Evolutionary conservation across 2,888 invertebrate genomes (phyloP).

Genomic region (Trilocha varians): DNA sequence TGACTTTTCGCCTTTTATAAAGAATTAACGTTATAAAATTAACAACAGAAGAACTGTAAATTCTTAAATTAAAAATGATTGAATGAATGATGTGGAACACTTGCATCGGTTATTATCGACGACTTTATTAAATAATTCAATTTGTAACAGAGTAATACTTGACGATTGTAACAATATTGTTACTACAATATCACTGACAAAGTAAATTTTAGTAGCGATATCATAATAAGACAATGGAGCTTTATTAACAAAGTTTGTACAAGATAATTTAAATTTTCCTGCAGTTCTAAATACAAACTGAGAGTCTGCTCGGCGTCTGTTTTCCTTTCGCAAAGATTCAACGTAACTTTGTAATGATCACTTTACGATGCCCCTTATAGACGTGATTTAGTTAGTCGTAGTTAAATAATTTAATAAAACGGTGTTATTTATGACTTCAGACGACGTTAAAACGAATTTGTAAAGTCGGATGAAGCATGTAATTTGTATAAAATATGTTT

Average conservation of each 20-base stretch:
- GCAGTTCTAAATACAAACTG: not conserved
- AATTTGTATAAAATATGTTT: too few relatives aligned
- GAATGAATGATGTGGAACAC: too few relatives aligned
- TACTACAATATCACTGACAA: not conserved
- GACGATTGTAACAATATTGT: too few relatives aligned
- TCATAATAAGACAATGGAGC: slow-evolving; percentile 2
- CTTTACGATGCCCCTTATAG: not conserved
- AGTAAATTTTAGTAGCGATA: not conserved
- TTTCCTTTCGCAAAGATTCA: slow-evolving; percentile 1
- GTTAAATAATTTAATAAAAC: not conserved
- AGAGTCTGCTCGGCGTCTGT: slow-evolving; percentile 1
- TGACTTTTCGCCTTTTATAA: too few relatives aligned
- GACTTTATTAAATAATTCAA: too few relatives aligned
- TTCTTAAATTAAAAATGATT: too few relatives aligned
- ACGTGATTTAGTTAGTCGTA: not conserved
- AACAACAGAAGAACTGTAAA: too few relatives aligned
- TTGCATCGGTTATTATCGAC: too few relatives aligned
- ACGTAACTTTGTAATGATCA: not conserved
- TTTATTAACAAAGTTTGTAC: slow-evolving; percentile 5
- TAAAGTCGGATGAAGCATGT: too few relatives aligned
- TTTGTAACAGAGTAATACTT: too few relatives aligned
- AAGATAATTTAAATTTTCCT: slow-evolving; percentile 2
- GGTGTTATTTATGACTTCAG: not conserved
- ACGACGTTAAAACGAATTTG: too few relatives aligned
- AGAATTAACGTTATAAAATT: too few relatives aligned